Evolutionary conservation across 2,797 vertebrate species (phyloP), one percentile per base, ranked within the genome.

Genomic region (Scyliorhinus canicula): DNA sequence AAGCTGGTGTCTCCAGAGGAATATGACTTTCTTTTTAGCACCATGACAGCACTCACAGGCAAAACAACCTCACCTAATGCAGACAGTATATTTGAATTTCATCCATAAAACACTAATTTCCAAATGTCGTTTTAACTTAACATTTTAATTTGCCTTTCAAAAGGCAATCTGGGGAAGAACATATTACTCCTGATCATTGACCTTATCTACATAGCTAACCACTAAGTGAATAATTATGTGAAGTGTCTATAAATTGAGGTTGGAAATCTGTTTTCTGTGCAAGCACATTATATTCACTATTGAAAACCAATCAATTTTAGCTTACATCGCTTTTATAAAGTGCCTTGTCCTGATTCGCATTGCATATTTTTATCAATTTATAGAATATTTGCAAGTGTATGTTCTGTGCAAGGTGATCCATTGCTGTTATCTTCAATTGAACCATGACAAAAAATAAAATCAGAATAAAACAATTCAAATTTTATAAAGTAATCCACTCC

Each of bases 291-390:
- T 21, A 91, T 63, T 63, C 57, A 91, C 35, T 40, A 40, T 90
- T 63, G 57, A 91, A 91, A 65, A 91, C 57, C 21, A 91, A 91
- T 63, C 57, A 63, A 63, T 63, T 91, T 82, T 65, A 91, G 88
- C 21, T 91, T 26, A 26, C 65, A 44, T 44, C 65, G 40, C n/a
- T 65, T 40, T 40, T 44, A 63, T 63, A 82, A n/a, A 82, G 88
- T 91, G 88, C 19, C 21, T 40, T 63, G 16, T 90, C 55, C 60
- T 90, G n/a, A n/a, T 65, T 91, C 60, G 44, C 2, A 44, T 65
- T 65, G 65, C 19, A 65, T n/a, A 91, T 63, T 65, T 65, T 28
- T 24, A 44, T 57, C 40, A 65, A 91, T 21, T 91, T 91, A 65
- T 24, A 63, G 57, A 57, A 63, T 24, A 44, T 63, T 21, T 91